Percentiles rank a stretch among this genome's conserved stretches.
Conservation (phyloP, 2,888 invertebrate genomes). For the Pterostichus niger region DNA sequence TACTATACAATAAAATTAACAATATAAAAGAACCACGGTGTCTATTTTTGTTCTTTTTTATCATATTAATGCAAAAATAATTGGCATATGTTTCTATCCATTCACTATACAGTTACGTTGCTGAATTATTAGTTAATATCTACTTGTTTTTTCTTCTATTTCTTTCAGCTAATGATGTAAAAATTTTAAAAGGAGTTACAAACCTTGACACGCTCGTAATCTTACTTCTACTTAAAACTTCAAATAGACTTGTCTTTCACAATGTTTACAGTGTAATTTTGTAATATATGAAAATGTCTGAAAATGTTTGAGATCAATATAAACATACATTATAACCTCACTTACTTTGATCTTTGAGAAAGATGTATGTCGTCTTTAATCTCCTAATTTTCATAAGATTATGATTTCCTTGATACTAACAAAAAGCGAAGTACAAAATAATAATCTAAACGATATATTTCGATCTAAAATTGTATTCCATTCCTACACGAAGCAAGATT, state of each 20-base stretch:
- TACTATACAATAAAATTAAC: no score
- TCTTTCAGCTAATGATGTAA: slow-evolving; percentile 19
- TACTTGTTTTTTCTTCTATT: slow-evolving; percentile 18
- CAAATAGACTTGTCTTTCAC: slow-evolving; percentile 45
- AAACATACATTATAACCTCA: not conserved
- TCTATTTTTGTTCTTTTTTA: no score
- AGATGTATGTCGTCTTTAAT: not conserved
- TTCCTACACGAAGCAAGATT: no score
- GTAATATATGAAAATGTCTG: slow-evolving; percentile 32
- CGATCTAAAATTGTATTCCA: no score
- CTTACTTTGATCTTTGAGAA: slow-evolving; percentile 10
- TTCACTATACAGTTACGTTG: slow-evolving; percentile 5
- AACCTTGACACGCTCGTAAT: slow-evolving; percentile 42
- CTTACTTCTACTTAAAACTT: slow-evolving; percentile 43
- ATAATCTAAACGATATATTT: no score
- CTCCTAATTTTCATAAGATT: no score
- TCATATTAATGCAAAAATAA: slow-evolving; percentile 35
- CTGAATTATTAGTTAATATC: slow-evolving; percentile 21
- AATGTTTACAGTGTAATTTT: slow-evolving; percentile 38
- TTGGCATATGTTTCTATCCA: not conserved
- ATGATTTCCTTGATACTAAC: no score
- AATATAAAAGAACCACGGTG: no score
- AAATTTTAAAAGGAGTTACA: slow-evolving; percentile 20
- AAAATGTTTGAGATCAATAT: slow-evolving; percentile 11
- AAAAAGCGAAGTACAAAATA: no score